Conservation (phyloP, 2,797 vertebrate genomes). For the Esox masquinongy region DNA sequence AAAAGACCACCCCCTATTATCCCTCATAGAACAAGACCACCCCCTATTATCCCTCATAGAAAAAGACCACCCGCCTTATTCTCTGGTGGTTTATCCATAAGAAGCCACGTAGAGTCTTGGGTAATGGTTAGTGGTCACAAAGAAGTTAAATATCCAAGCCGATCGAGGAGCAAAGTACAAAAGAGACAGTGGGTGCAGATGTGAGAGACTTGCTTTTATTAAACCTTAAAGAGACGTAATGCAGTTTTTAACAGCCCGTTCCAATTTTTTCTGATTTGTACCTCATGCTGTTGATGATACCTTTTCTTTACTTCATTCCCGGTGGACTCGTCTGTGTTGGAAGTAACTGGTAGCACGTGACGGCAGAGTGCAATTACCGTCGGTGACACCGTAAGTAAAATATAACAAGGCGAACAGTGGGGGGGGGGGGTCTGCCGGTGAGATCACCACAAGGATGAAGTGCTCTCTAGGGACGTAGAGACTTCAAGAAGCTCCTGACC, state of each 20-base stretch:
- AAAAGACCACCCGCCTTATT: neutral
- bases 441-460: conserved; percentile 78
- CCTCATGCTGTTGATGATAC: conserved; percentile 38
- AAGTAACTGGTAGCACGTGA: conserved; percentile 76
- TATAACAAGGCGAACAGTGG: conserved; percentile 72
- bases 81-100: conserved; percentile 39
- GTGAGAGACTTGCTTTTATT: conserved; percentile 57
- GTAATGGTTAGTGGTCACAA: conserved; percentile 64
- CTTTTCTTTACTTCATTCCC: neutral
- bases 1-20: neutral
- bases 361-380: conserved; percentile 74
- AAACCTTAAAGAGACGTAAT: conserved; percentile 61
- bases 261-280: conserved; percentile 56
- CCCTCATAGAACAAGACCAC: neutral
- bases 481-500: conserved; percentile 82
- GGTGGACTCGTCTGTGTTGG: conserved; percentile 22
- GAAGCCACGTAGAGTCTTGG: conserved; percentile 63
- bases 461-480: conserved; percentile 71
- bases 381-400: conserved; percentile 78
- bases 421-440: conserved; percentile 61
- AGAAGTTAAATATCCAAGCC: conserved; percentile 37
- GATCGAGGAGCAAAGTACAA: conserved; percentile 24
- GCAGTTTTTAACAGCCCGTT: conserved; percentile 60
- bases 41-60: neutral
- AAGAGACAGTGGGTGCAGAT: conserved; percentile 56